Percentiles rank a stretch among this genome's conserved stretches.
phyloP scores from a whole-genome alignment of 2,797 vertebrate genomes.

The Balearica regulorum region DNA sequence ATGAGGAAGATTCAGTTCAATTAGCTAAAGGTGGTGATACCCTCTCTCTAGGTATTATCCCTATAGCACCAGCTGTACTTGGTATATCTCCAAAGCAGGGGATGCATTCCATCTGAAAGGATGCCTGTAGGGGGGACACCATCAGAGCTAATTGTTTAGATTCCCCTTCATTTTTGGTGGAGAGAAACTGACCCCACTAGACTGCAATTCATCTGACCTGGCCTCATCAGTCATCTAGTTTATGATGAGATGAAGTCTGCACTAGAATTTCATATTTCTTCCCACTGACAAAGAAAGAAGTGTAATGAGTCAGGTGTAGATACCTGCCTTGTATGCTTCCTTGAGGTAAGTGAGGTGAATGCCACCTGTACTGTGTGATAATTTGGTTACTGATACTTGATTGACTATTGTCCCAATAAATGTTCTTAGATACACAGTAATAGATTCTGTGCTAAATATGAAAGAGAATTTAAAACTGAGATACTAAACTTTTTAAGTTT shows the following conservation, averaged over 20 bases:
- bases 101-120: not conserved
- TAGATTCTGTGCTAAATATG: not conserved
- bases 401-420: not conserved
- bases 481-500: not conserved
- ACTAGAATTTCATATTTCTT: not conserved
- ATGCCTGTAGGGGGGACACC: not conserved
- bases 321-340: not conserved
- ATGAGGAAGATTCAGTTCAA: not conserved
- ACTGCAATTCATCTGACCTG: not conserved
- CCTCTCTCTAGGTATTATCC: not conserved
- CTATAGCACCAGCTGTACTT: not conserved
- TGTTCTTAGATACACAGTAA: not conserved
- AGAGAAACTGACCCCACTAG: not conserved
- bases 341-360: not conserved
- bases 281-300: not conserved
- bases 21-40: not conserved
- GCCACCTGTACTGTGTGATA: not conserved
- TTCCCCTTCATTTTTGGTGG: not conserved
- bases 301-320: not conserved
- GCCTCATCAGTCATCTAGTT: not conserved
- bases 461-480: not conserved
- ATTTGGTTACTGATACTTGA: not conserved
- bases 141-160: not conserved
- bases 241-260: not conserved
- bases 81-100: not conserved